These are phyloP conservation scores for Corapipo altera DNA, from an alignment of 2,113 vertebrate genomes.

Conservation along the genomic window DNA sequence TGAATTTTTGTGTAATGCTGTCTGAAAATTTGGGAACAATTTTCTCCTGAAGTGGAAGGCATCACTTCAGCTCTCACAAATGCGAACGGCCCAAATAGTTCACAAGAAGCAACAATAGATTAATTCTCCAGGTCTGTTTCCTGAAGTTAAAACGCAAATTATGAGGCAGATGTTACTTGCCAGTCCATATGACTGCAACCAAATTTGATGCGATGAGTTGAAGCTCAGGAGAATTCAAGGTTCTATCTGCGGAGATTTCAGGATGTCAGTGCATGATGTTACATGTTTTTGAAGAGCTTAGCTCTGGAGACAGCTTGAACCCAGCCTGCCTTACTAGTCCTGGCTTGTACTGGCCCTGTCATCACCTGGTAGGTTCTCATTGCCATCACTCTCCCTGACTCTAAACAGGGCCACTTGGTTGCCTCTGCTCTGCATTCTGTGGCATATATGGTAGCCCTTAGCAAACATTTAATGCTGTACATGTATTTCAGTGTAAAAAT, in stretches of 20 bases:
- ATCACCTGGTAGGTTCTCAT: not conserved
- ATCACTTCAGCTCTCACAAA: not conserved
- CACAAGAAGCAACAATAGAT: not conserved
- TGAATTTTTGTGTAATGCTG: not conserved
- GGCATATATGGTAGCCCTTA: not conserved
- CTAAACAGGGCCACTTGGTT: not conserved
- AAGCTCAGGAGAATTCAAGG: not conserved
- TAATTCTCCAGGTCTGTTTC: not conserved
- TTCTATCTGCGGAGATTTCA: not conserved
- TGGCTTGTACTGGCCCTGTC: not conserved
- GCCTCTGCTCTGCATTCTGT: not conserved
- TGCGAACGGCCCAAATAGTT: not conserved
- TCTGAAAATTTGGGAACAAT: not conserved
- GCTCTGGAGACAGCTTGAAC: not conserved
- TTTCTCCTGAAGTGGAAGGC: not conserved
- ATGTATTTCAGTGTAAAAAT: not conserved
- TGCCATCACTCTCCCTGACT: not conserved
- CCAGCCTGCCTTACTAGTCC: not conserved
- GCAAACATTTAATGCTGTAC: not conserved
- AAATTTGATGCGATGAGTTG: not conserved
- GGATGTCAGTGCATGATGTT: not conserved
- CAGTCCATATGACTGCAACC: not conserved
- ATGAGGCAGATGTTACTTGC: not conserved
- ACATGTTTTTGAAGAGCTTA: not conserved
- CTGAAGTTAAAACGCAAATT: not conserved